A percentile compares a stretch with the other conserved stretches of the same genome.
phyloP scores from a whole-genome alignment of 2,797 vertebrate genomes.

The Acrocephalus scirpaceus region DNA sequence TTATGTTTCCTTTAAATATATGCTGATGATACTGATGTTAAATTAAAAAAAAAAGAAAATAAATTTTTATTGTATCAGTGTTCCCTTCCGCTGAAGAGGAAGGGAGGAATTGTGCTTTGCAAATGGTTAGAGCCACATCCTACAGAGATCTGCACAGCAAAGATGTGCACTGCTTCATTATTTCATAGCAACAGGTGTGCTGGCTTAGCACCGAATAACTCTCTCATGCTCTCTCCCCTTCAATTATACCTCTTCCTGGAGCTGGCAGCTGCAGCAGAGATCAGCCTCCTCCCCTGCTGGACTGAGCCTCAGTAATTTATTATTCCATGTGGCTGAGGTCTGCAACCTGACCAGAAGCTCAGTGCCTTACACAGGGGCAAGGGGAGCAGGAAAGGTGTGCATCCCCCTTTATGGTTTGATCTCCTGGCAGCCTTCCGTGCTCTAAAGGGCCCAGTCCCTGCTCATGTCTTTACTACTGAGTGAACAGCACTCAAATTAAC shows the following conservation, averaged over 20 bases:
- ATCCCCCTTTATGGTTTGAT: not conserved
- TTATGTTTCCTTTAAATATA: not conserved
- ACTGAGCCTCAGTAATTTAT: constrained; percentile 34
- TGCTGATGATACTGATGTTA: not conserved
- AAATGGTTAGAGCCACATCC: not conserved
- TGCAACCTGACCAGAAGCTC: constrained; percentile 36
- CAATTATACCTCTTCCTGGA: constrained; percentile 36
- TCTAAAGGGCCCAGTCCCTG: not conserved
- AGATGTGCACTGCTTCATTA: constrained; percentile 10
- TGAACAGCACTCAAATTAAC: not conserved
- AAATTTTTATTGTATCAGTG: not conserved
- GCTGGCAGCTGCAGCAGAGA: constrained; percentile 52
- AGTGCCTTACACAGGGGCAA: rapidly evolving
- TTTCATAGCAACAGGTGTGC: constrained; percentile 27
- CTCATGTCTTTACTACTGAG: not conserved
- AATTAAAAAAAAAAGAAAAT: not conserved
- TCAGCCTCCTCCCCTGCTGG: constrained; percentile 39
- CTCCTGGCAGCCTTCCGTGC: not conserved
- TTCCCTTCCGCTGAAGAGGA: not conserved
- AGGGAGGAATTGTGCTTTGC: not conserved
- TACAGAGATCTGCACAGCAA: not conserved
- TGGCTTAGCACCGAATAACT: not conserved
- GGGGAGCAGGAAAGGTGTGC: not conserved
- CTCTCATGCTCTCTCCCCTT: constrained; percentile 2
- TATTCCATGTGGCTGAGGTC: constrained; percentile 41